Percentiles rank a stretch among this genome's conserved stretches.
These are phyloP conservation scores for Penaeus monodon DNA, from an alignment of 2,888 invertebrate genomes.

Conservation along the genomic window DNA sequence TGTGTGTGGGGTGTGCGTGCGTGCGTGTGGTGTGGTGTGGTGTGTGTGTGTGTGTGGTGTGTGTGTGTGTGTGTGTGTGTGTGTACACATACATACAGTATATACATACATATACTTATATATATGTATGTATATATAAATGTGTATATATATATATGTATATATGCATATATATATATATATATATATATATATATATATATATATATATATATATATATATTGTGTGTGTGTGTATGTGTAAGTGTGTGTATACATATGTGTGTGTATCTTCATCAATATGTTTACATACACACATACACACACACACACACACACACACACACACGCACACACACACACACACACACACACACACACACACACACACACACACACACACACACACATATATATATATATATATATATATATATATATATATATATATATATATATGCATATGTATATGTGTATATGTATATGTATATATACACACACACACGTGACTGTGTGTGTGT, in stretches of 20 bases:
- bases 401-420: too few species aligned
- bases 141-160: not conserved
- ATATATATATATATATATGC: too few species aligned
- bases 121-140: not conserved
- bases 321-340: not conserved
- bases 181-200: not conserved
- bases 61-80: not conserved
- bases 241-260: not conserved
- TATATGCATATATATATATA: conserved; percentile 3
- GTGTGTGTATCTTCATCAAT: not conserved
- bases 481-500: too few species aligned
- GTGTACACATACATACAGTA: not conserved
- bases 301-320: not conserved
- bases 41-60: too few species aligned
- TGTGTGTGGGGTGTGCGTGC: too few species aligned
- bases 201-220: not conserved
- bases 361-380: too few species aligned
- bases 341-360: not conserved
- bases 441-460: too few species aligned
- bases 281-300: not conserved
- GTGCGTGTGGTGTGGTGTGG: too few species aligned
- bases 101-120: conserved; percentile 10
- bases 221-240: conserved; percentile 23
- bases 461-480: too few species aligned
- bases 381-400: too few species aligned